A percentile compares a stretch with the other conserved stretches of the same genome.
Conservation (phyloP, 2,888 invertebrate species). For the Calephelis perditalis region DNA sequence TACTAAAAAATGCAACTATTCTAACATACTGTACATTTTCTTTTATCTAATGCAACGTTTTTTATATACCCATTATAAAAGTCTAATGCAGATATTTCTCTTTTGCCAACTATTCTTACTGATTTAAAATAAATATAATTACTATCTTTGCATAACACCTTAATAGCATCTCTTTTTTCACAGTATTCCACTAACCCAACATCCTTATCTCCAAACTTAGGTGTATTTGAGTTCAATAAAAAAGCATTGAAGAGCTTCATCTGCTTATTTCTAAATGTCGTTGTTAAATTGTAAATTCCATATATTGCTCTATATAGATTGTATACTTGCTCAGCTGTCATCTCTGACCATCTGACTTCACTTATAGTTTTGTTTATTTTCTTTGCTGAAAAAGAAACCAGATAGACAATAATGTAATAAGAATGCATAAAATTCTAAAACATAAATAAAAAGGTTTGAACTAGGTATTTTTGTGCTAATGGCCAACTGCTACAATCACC, state of each 20-base stretch:
- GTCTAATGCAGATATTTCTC: slow-evolving; percentile 85
- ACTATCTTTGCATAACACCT: slow-evolving; percentile 82
- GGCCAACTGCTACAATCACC: no score
- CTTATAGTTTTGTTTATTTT: slow-evolving; percentile 81
- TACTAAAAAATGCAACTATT: slow-evolving; percentile 32
- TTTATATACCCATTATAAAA: slow-evolving; percentile 93
- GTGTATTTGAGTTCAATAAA: slow-evolving; percentile 38
- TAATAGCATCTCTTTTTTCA: slow-evolving; percentile 74
- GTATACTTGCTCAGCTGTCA: slow-evolving; percentile 81
- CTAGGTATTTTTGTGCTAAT: no score
- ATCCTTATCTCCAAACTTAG: slow-evolving; percentile 37
- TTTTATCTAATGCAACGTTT: slow-evolving; percentile 61
- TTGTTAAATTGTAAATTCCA: slow-evolving; percentile 79
- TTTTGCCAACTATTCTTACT: slow-evolving; percentile 82
- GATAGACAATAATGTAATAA: neutral
- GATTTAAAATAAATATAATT: slow-evolving; percentile 81
- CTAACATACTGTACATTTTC: slow-evolving; percentile 52
- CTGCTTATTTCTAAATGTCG: slow-evolving; percentile 77
- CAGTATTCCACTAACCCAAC: slow-evolving; percentile 81
- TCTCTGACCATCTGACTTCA: slow-evolving; percentile 81
- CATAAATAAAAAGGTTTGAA: no score
- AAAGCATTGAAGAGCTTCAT: slow-evolving; percentile 82
- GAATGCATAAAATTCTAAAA: neutral
- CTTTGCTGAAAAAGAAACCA: slow-evolving; percentile 79
- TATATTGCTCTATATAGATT: slow-evolving; percentile 84